phyloP scores from a whole-genome alignment of 2,888 invertebrate genomes.

The Elmis aenea region DNA sequence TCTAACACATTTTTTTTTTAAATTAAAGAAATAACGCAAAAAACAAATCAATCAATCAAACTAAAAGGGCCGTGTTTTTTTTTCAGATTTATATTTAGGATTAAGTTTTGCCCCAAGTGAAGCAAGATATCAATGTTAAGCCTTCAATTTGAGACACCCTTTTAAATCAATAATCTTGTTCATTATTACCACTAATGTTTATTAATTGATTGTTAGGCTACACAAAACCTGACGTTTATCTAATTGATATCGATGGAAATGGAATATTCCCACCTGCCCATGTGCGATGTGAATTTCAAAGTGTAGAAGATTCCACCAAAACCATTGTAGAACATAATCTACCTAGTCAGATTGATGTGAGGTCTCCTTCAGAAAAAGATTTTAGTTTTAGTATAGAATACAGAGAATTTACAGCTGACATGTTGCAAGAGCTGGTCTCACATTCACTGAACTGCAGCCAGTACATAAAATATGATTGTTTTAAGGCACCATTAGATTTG shows the following conservation, averaged over 20 bases:
- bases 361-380: conserved; percentile 71
- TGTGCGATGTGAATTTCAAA: conserved; percentile 89
- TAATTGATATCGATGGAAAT: conserved; percentile 91
- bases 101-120: too few species aligned
- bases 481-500: conserved; percentile 78
- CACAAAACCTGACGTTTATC: conserved; percentile 84
- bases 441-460: conserved; percentile 87
- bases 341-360: conserved; percentile 84
- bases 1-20: too few species aligned
- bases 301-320: conserved; percentile 77
- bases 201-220: conserved; percentile 50
- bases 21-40: too few species aligned
- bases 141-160: too few species aligned
- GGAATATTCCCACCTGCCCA: conserved; percentile 88
- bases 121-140: too few species aligned
- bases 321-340: conserved; percentile 88
- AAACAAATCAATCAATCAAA: too few species aligned
- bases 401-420: conserved; percentile 83
- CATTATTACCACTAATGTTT: too few species aligned
- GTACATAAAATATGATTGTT: conserved; percentile 85
- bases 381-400: conserved; percentile 84
- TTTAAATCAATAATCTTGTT: too few species aligned
- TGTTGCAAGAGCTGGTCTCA: conserved; percentile 85
- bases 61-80: too few species aligned
- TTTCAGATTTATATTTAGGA: too few species aligned